Conservation (phyloP, 2,888 invertebrate species). For the Pseudoips prasinana region DNA sequence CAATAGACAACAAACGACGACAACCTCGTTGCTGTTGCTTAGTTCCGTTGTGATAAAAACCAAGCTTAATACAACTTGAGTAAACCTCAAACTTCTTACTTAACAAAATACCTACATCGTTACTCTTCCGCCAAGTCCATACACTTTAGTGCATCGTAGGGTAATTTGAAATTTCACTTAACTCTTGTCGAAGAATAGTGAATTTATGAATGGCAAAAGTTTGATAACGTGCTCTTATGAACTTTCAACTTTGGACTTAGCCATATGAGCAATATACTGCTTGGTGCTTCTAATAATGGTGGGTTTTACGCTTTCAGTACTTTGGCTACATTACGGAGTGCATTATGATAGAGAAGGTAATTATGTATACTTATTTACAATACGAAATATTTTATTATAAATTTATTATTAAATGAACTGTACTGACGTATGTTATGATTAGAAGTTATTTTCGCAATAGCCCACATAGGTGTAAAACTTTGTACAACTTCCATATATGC, state of each 20-base stretch:
- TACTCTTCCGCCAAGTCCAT: slow-evolving; percentile 21
- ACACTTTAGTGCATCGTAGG: slow-evolving; percentile 36
- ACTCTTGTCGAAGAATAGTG: slow-evolving; percentile 27
- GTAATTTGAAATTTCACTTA: slow-evolving; percentile 44
- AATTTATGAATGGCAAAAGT: slow-evolving; percentile 40
- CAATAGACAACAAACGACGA: too few species aligned
- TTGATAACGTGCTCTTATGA: slow-evolving; percentile 30
- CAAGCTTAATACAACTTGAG: slow-evolving; percentile 14
- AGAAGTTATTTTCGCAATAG: too few species aligned
- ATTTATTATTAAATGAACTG: too few species aligned
- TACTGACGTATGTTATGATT: too few species aligned
- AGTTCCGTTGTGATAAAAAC: slow-evolving; percentile 14
- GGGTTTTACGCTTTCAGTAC: too few species aligned
- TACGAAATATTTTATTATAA: too few species aligned
- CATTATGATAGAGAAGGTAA: too few species aligned
- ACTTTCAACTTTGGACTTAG: slow-evolving; percentile 27
- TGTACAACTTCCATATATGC: too few species aligned
- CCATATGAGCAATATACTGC: slow-evolving; percentile 7
- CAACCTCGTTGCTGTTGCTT: neutral
- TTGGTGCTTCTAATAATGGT: too few species aligned
- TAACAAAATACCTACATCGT: slow-evolving; percentile 17
- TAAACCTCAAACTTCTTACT: slow-evolving; percentile 37
- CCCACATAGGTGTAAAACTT: too few species aligned
- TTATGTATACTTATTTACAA: too few species aligned
- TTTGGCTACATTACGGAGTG: too few species aligned